Base-by-base conservation (phyloP, 2,888 invertebrate species). In the Trachelus iudaicus region DNA sequence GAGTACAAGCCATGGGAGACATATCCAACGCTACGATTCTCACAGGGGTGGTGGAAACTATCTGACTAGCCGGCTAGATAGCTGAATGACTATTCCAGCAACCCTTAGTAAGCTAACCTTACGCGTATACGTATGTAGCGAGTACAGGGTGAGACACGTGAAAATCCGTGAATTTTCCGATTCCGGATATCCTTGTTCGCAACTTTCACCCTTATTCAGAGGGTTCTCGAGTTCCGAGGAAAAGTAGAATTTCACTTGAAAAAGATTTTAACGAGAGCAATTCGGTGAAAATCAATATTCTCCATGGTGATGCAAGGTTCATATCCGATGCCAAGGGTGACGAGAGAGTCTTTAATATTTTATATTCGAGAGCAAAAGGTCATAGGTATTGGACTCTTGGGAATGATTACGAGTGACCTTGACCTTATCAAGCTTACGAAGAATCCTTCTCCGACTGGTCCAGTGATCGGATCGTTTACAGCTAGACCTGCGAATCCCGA, bases 21-120 rank as follows among this genome's bases (percentile, higher is more conserved):
- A 83, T 82, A 85, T 85, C 87, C 84, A 87, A 85, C 78, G 84
- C 83, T 86, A 83, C 84, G 82, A 83, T 81, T 78, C 81, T 80
- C 78, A 81, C 75, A 75, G 4, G 40, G 74, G 68, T 79, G 15
- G n/a, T 75, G 75, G 79, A 71, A 80, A 85, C 85, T 86, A 86
- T 86, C 87, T 81, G 76, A 71, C 78, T 80, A 85, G 86, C 87
- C 87, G 78, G 33, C 40, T 56, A 9, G 40, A 56, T 56, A 9
- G 23, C 40, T 56, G 40, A 56, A 56, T 56, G 40, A 23, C 40
- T 56, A 56, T 6, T 1, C 40, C 23, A n/a, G 30, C 40, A 76
- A 81, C 77, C 80, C 79, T 75, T 78, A 69, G 79, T 79, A 83
- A 82, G 81, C 80, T 80, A 79, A 82, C 81, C 81, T 81, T 81